Conservation (phyloP, 2,888 invertebrate genomes). For the Cephus pulcher region DNA sequence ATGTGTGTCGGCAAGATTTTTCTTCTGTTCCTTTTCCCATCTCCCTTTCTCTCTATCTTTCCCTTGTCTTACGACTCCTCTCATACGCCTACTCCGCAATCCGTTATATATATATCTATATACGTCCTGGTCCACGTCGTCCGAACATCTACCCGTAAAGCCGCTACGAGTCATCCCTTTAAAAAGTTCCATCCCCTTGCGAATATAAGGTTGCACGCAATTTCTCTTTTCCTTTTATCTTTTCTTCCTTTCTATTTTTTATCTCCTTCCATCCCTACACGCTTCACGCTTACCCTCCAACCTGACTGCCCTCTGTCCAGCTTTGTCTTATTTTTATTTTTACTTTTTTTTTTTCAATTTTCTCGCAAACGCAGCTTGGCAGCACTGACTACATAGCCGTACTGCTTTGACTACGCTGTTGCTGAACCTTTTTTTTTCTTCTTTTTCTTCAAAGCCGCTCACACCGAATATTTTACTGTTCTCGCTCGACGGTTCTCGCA, state of each 20-base stretch:
- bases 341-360: slow-evolving; percentile 33
- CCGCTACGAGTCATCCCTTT: neutral
- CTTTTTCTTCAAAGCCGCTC: neutral
- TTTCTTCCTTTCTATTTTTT: neutral
- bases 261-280: neutral
- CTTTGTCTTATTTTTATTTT: slow-evolving; percentile 10
- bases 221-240: neutral
- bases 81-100: neutral
- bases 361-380: slow-evolving; percentile 13
- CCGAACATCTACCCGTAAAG: neutral
- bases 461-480: slow-evolving; percentile 19
- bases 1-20: neutral
- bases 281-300: slow-evolving; percentile 1
- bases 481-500: slow-evolving; percentile 14
- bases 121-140: neutral
- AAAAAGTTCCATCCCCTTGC: neutral
- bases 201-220: neutral
- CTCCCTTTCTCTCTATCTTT: neutral
- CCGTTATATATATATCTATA: neutral
- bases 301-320: slow-evolving; percentile 2
- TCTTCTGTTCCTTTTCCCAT: slow-evolving; percentile 6
- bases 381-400: neutral
- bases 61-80: slow-evolving; percentile 8
- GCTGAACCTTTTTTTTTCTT: neutral
- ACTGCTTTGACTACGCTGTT: neutral